Base-by-base conservation (phyloP, 1,140 invertebrate genomes). In the Ruditapes philippinarum region DNA sequence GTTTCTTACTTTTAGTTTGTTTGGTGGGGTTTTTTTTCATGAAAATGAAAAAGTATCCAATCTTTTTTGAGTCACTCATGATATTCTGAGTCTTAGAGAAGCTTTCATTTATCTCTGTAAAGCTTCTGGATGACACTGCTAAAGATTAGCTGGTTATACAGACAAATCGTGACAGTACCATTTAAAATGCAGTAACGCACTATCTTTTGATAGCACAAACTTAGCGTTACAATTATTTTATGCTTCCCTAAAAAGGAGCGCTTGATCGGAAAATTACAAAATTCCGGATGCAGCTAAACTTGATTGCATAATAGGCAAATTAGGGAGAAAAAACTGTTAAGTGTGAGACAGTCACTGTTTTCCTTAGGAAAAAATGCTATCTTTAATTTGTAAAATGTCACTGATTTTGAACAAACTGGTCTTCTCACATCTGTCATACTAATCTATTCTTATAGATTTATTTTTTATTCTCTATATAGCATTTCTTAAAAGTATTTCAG, bases 201-300 rank as follows among this genome's bases (percentile, higher is more conserved):
- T 70, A 70, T 70, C 33, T 70, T 38, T 22, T 38, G 19, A 36
- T 38, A 38, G 65, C 2, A 22, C 9, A 14, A 28, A 40, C 33
- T 19, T 70, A 17, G 19, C 3, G 33, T 12, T 70, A 70, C 33
- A n/a, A n/a, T 70, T 36, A 38, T 70, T 40, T 70, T 70, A 33
- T 40, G 2, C 28, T 70, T 25, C 9, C 14, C 36, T 11, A 2
- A 22, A 70, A 40, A 36, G 9, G 65, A 70, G 36, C 9, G 33
- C 65, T 70, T 70, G 65, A 70, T 70, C 65, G 28, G 65, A 70
- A 70, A 70, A 70, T 70, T 70, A 70, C 65, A 70, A 70, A 70
- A 70, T 70, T 38, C 33, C 65, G 36, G 36, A 70, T 38, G 65
- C 65, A 70, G 65, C 65, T 38, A 19, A 40, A 40, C 33, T 70